These are phyloP conservation scores for Myiagra hebetior DNA, from an alignment of 2,113 vertebrate genomes.

Conservation along the genomic window DNA sequence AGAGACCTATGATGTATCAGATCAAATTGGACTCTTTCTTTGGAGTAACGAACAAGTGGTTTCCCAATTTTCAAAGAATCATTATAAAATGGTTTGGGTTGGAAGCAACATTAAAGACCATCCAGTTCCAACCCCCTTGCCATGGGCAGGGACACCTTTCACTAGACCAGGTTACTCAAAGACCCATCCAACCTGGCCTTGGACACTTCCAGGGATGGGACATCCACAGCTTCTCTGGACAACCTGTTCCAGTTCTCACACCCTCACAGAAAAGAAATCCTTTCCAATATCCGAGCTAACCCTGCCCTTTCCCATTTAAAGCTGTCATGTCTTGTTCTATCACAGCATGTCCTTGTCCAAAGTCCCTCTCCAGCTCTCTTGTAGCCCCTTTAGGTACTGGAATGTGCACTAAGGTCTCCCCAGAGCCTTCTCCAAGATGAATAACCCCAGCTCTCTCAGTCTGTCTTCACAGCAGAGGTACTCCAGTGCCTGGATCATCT, in stretches of 20 bases:
- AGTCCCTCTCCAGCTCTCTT: background rate
- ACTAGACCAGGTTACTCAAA: background rate
- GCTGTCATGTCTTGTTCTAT: rapidly evolving
- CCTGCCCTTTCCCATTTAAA: background rate
- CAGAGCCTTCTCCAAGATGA: background rate
- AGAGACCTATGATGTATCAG: background rate
- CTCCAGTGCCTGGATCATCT: background rate
- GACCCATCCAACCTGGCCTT: background rate
- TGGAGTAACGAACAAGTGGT: background rate
- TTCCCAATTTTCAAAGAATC: background rate
- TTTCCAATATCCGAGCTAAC: background rate
- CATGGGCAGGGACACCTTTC: background rate
- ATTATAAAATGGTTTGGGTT: background rate
- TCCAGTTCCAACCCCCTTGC: background rate
- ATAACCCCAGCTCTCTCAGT: background rate
- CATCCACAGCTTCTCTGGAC: background rate
- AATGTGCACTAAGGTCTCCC: background rate
- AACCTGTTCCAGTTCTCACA: background rate
- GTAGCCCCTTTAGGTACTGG: background rate
- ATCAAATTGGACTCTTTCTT: background rate
- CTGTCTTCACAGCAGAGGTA: background rate
- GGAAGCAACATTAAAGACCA: background rate
- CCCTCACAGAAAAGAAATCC: background rate
- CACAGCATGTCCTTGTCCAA: background rate
- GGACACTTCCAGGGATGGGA: background rate